These are phyloP conservation scores for Zootermopsis nevadensis DNA, from an alignment of 2,888 invertebrate species.

Conservation along the genomic window DNA sequence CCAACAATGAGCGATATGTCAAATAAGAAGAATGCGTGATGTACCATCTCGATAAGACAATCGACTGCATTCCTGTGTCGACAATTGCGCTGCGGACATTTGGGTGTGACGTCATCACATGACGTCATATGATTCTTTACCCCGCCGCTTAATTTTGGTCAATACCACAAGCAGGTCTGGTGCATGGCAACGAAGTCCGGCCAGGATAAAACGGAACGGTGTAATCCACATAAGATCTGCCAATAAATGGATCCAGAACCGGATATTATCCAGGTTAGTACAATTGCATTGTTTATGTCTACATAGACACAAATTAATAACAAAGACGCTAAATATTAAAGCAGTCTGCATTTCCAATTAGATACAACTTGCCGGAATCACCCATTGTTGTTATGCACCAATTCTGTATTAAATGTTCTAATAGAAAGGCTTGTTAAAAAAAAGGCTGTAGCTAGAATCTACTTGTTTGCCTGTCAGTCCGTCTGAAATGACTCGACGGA, in stretches of 20 bases:
- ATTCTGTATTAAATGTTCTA: no score
- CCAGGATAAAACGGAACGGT: not conserved
- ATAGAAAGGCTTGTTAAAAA: no score
- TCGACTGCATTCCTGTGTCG: not conserved
- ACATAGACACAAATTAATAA: no score
- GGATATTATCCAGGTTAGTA: not conserved
- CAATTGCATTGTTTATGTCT: not conserved
- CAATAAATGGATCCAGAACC: not conserved
- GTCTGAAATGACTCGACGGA: no score
- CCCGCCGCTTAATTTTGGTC: conserved; percentile 16
- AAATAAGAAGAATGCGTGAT: not conserved
- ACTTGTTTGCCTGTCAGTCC: no score
- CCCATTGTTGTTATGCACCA: no score
- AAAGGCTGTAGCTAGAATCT: no score
- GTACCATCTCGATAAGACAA: not conserved
- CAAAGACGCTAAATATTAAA: no score
- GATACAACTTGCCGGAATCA: no score
- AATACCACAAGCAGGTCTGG: conserved; percentile 8
- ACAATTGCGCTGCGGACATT: conserved; percentile 36
- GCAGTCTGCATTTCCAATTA: no score
- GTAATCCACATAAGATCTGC: not conserved
- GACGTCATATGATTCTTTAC: conserved; percentile 21
- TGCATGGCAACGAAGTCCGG: not conserved
- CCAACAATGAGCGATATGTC: no score
- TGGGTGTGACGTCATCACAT: conserved; percentile 30